Percentiles rank a stretch among this genome's conserved stretches.
Conservation (phyloP, 2,888 invertebrate genomes). For the Cabera pusaria region DNA sequence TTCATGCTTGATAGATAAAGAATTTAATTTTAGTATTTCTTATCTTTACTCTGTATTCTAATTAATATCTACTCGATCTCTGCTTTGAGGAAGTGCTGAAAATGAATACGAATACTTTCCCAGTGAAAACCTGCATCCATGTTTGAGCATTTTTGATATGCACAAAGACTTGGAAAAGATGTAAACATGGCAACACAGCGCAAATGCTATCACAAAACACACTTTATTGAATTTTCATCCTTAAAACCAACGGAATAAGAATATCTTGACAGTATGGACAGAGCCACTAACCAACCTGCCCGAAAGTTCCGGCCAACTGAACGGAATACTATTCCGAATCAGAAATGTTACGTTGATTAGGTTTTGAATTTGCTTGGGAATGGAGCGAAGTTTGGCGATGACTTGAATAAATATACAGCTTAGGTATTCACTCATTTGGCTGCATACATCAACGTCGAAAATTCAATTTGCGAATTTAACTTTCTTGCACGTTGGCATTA, state of each 20-base stretch:
- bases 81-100: no score
- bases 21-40: no score
- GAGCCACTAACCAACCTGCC: conserved; percentile 21
- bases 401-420: conserved; percentile 43
- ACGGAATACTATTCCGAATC: conserved; percentile 37
- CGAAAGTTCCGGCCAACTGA: conserved; percentile 39
- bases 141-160: no score
- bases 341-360: conserved; percentile 53
- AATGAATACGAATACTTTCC: no score
- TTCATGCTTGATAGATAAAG: no score
- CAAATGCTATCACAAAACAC: conserved; percentile 9
- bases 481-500: no score
- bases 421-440: conserved; percentile 7
- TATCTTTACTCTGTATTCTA: no score
- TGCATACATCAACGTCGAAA: conserved; percentile 19
- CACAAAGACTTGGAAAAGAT: no score
- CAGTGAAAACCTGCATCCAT: no score
- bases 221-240: conserved; percentile 20
- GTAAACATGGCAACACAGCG: conserved; percentile 4
- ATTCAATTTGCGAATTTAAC: conserved; percentile 6
- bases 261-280: not conserved
- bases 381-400: conserved; percentile 41
- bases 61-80: no score
- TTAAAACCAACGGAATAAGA: conserved; percentile 7
- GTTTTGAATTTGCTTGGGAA: conserved; percentile 51